Base-by-base conservation (phyloP, 2,888 invertebrate species). In the Dryococelus australis region DNA sequence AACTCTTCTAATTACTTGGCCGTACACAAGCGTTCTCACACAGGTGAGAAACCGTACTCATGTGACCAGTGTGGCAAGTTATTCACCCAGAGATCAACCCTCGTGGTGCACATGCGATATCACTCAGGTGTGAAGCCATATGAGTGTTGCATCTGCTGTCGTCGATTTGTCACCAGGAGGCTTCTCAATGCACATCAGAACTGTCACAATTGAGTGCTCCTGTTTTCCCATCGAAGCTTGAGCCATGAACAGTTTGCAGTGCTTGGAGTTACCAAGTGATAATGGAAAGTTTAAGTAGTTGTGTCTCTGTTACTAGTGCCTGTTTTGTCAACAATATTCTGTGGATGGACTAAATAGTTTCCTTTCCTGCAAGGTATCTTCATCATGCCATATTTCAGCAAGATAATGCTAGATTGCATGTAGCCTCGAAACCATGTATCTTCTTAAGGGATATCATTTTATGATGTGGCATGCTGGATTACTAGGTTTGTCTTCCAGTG, bases 121-220 rank as follows among this genome's bases (percentile, higher is more conserved):
- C 89, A 89, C 85, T 81, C 86, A 0, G 89, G 88, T 20, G 83
- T 81, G 26, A 87, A 87, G 65, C 88, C 89, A 24, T 89, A 94
- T 88, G 92, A 94, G 0, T 95, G 95, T 89, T 92, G 94, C 0
- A 92, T 94, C 0, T 95, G 95, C 89, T 94, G 94, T 0, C 94
- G 94, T 90, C 94, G 94, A 90, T 94, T 95, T 89, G 93, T 85
- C 81, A 87, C 86, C 4, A 88, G 84, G 86, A 84, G 87, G 1
- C 53, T 85, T 20, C 84, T 89, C 84, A 87, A 27, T n/a, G 81
- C 78, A 10, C 89, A 88, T 89, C 87, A 87, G 9, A 87, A 87
- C 26, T 83, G 84, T 43, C 87, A 86, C n/a, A 79, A 27, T 28
- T 83, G 28, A 28, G 16, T 10, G 47, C 16, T n/a, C 65, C 43